Conservation (phyloP, 2,797 vertebrate species). For the Spea hammondii region DNA sequence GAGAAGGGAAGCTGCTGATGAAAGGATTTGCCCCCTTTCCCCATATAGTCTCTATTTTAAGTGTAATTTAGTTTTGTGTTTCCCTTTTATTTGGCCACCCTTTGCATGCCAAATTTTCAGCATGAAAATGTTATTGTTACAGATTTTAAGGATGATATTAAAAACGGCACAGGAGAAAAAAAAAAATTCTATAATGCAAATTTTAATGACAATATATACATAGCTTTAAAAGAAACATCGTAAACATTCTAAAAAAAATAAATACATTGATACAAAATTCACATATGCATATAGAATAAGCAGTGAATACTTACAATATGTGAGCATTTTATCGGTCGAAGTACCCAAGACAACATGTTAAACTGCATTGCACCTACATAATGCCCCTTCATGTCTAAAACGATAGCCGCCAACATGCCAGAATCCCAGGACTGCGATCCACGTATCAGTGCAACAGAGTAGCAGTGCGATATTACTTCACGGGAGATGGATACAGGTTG, state of each 20-base stretch:
- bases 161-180: conserved; percentile 28
- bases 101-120: too few species aligned
- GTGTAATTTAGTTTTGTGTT: too few species aligned
- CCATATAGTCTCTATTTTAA: too few species aligned
- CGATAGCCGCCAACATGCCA: conserved; percentile 51
- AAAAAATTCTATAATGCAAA: conserved; percentile 70
- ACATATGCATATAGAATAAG: conserved; percentile 79
- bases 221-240: conserved; percentile 90
- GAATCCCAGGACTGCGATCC: conserved; percentile 51
- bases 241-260: conserved; percentile 83
- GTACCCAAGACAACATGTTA: conserved; percentile 57
- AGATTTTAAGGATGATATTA: too few species aligned
- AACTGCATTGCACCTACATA: conserved; percentile 61
- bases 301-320: conserved; percentile 59
- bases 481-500: too few species aligned
- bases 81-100: too few species aligned
- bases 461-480: too few species aligned
- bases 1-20: too few species aligned
- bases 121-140: too few species aligned
- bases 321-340: conserved; percentile 53
- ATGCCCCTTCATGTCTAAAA: conserved; percentile 56
- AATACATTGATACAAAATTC: conserved; percentile 95
- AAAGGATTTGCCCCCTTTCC: too few species aligned
- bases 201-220: conserved; percentile 94
- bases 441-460: conserved; percentile 46